Evolutionary conservation across 2,113 vertebrate species (phyloP), one percentile per base, ranked within the genome.

Genomic region (Arothron firmamentum): DNA sequence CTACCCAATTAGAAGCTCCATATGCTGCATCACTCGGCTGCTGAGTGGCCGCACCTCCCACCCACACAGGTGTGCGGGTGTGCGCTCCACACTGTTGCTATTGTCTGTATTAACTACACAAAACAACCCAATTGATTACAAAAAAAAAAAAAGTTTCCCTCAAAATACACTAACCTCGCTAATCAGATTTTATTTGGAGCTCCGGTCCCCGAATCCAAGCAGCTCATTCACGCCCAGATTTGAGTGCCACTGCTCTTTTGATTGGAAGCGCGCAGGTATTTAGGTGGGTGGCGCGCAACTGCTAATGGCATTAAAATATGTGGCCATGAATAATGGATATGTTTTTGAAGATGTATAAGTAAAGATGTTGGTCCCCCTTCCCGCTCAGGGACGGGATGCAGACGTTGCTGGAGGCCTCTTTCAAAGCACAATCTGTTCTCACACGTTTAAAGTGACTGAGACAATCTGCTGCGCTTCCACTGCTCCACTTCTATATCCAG

Each of bases 321-420:
- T 87, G 88, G 85, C 60, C 59, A 93, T 94, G 88, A 93, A 93
- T 93, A 93, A 94, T 94, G 92, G 90, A 93, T 92, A 72, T 85
- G 85, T 92, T 93, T 93, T 92, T 89, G 91, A 92, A 92, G 91
- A 91, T 91, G 85, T 90, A 87, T 88, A 92, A 93, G 87, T 91
- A 92, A 92, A 92, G 92, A 92, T 92, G 80, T 87, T 90, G 52
- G 81, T 89, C 79, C 88, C 25, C 85, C 85, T 90, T 87, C 89
- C 91, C 91, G 91, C 89, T 89, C 48, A 79, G 88, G 92, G 91
- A 93, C 84, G 84, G 87, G 64, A 88, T 74, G 83, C 81, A 79
- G 86, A 87, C 90, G 90, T 82, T 90, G 81, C 90, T 88, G 88
- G 73, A 78, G 82, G 86, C 83, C 67, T 57, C 51, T 88, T 88